These are phyloP conservation scores for Poeciliopsis paucimaculata DNA, from an alignment of 2,797 vertebrate genomes.

Conservation along the genomic window DNA sequence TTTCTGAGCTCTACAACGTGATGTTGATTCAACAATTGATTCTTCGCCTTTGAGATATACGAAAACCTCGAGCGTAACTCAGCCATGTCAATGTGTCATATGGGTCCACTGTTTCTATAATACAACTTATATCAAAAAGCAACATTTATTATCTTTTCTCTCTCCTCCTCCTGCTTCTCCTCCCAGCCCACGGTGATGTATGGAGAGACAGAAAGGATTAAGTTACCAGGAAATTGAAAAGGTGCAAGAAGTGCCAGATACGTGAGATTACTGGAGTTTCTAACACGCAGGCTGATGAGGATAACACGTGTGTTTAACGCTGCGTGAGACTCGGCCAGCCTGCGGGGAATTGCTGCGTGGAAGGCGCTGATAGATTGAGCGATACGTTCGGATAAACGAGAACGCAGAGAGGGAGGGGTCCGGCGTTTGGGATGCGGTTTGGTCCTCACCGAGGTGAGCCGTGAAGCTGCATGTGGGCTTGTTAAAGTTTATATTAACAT, in stretches of 20 bases:
- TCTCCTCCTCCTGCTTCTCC: slow-evolving; percentile 17
- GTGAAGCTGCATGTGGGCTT: slow-evolving; percentile 6
- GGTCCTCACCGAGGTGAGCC: slow-evolving; percentile 7
- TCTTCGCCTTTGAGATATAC: slow-evolving; percentile 46
- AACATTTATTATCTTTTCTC: slow-evolving; percentile 63
- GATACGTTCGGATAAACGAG: slow-evolving; percentile 56
- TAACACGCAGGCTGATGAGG: slow-evolving; percentile 72
- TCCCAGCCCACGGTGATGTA: slow-evolving; percentile 66
- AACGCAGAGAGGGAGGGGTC: slow-evolving; percentile 8
- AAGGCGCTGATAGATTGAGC: slow-evolving; percentile 51
- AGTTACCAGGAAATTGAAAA: slow-evolving; percentile 83
- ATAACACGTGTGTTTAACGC: slow-evolving; percentile 70
- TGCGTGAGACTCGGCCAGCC: slow-evolving; percentile 44
- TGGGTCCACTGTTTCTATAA: slow-evolving; percentile 61
- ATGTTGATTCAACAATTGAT: neutral
- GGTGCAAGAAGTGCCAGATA: slow-evolving; percentile 73
- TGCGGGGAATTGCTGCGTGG: slow-evolving; percentile 16
- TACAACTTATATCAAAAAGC: slow-evolving; percentile 71
- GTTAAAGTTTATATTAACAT: slow-evolving; percentile 26
- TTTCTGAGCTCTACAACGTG: neutral
- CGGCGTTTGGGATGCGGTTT: slow-evolving; percentile 24
- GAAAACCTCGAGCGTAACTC: slow-evolving; percentile 33
- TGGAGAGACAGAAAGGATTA: slow-evolving; percentile 68
- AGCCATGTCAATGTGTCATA: slow-evolving; percentile 41
- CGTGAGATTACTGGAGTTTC: slow-evolving; percentile 73